These are phyloP conservation scores for Toxotes jaculatrix DNA, from an alignment of 2,113 vertebrate species.

Conservation along the genomic window DNA sequence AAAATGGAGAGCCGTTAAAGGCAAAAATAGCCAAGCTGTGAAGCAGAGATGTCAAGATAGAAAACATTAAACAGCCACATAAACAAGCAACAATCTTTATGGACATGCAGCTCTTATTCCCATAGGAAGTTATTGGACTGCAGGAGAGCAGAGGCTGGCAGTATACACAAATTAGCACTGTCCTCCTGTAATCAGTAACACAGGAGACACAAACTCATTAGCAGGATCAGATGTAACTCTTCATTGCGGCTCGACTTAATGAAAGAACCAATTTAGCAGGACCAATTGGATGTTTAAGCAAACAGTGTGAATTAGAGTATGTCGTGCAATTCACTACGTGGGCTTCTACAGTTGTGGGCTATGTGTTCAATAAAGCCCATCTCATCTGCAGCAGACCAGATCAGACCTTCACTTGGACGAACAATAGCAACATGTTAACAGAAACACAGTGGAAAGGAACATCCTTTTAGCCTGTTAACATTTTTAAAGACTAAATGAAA, in stretches of 20 bases:
- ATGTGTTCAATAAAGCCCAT: constrained; percentile 6
- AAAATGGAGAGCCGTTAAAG: background rate
- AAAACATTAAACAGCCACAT: background rate
- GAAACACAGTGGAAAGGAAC: background rate
- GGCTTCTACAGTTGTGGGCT: background rate
- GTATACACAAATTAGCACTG: constrained; percentile 23
- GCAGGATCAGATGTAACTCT: constrained; percentile 23
- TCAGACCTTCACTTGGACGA: background rate
- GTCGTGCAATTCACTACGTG: background rate
- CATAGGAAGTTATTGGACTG: background rate
- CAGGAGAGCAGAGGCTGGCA: constrained; percentile 16
- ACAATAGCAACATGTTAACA: background rate
- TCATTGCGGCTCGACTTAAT: constrained; percentile 35
- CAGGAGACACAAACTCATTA: constrained; percentile 31
- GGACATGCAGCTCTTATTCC: constrained; percentile 1
- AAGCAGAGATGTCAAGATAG: background rate
- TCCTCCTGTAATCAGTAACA: constrained; percentile 31
- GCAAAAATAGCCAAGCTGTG: background rate
- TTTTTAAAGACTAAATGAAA: too few relatives aligned
- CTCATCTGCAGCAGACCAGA: constrained; percentile 1
- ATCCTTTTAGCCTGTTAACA: background rate
- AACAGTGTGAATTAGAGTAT: constrained; percentile 6
- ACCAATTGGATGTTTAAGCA: constrained; percentile 35
- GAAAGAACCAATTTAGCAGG: constrained; percentile 12
- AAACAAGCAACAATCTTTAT: background rate